phyloP scores from a whole-genome alignment of 2,888 invertebrate species.

The Epinotia brunnichana region DNA sequence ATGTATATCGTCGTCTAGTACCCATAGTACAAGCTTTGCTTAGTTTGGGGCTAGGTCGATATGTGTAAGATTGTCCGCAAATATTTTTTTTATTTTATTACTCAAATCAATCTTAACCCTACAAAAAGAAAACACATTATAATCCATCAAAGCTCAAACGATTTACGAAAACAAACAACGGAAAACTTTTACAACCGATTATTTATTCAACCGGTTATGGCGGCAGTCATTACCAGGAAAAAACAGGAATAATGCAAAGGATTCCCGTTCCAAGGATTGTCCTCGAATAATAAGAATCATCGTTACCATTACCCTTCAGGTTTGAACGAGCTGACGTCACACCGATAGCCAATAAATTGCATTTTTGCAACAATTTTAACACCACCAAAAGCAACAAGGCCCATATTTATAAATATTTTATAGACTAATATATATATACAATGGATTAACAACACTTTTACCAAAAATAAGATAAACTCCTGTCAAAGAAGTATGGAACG shows the following conservation, averaged over 20 bases:
- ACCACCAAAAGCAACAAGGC: too few relatives aligned
- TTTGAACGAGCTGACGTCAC: constrained; percentile 46
- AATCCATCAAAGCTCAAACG: neutral
- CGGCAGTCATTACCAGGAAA: constrained; percentile 18
- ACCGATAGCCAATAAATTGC: constrained; percentile 41
- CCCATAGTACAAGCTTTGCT: too few relatives aligned
- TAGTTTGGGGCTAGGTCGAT: too few relatives aligned
- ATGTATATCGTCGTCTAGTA: too few relatives aligned
- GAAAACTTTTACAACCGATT: constrained; percentile 24
- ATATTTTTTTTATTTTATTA: too few relatives aligned
- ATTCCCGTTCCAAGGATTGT: constrained; percentile 48
- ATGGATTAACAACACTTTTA: too few relatives aligned
- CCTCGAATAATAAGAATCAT: constrained; percentile 58
- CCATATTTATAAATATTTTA: too few relatives aligned
- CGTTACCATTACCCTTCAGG: constrained; percentile 55
- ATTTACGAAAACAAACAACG: constrained; percentile 11
- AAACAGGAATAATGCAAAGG: constrained; percentile 44
- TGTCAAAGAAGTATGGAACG: too few relatives aligned
- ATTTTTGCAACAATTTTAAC: too few relatives aligned
- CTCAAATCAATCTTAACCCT: neutral
- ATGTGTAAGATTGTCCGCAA: too few relatives aligned
- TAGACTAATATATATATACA: too few relatives aligned
- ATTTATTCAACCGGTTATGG: constrained; percentile 18
- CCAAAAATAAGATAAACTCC: too few relatives aligned
- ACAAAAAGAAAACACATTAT: neutral